Base-by-base conservation (phyloP, 2,113 vertebrate species). In the Ictalurus punctatus region DNA sequence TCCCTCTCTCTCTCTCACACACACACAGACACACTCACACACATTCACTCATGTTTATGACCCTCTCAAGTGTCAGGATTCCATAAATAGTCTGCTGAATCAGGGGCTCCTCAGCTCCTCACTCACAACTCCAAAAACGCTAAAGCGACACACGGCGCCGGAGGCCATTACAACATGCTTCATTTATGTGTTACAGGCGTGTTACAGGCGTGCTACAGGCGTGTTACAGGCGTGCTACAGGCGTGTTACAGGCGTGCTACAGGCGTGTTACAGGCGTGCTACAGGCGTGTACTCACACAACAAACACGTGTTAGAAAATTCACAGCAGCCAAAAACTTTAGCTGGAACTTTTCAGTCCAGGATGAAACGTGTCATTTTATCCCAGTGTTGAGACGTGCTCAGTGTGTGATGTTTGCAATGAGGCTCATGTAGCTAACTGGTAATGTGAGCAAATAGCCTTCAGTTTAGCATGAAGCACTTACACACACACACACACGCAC, bases 31-130 rank as follows among this genome's bases (percentile, higher is more conserved):
- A 44, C 52, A n/a, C 12, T 92, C 93, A 87, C 94, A 92, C 96
- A 93, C 94, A 96, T 3, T 52, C 44, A 95, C 90, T 91, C 95
- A 95, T 97, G 96, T 98, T 98, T 97, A 97, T 93, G 93, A 94
- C 92, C 84, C 90, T 94, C 96, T 98, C 97, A 97, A 95, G 96
- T 98, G 95, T 95, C 96, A 27, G 94, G 95, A 94, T 94, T 95
- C 94, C 95, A 95, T 95, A 97, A 97, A 97, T 96, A 97, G 96
- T 93, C 93, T 83, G 69, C 83, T 86, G 88, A 89, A 89, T 76
- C 79, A 90, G 67, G 65, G 56, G 59, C 56, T 80, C 73, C 37
- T 86, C 85, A 88, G 91, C 92, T 89, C 54, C 91, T 84, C 92
- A 91, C 87, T 86, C 89, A 89, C 87, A 21, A 65, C 85, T 58